A percentile compares a stretch with the other conserved stretches of the same genome.
phyloP scores from a whole-genome alignment of 2,888 invertebrate genomes.

The Acleris laterana region DNA sequence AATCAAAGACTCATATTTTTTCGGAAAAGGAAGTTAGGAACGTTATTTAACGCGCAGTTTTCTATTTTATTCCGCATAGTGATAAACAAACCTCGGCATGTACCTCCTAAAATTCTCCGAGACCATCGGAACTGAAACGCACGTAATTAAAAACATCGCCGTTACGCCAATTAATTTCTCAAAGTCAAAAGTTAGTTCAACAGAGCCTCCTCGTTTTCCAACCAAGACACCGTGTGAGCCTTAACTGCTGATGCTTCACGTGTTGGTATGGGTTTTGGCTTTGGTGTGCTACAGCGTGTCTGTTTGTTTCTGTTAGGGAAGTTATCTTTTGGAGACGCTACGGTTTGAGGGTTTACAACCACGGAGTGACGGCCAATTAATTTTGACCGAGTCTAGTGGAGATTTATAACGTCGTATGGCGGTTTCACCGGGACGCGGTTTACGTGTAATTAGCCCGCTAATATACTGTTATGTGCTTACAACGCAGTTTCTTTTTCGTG shows the following conservation, averaged over 20 bases:
- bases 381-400: conserved; percentile 60
- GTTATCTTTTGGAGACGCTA: conserved; percentile 60
- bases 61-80: conserved; percentile 31
- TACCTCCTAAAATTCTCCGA: conserved; percentile 26
- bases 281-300: conserved; percentile 38
- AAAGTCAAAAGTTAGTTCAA: conserved; percentile 69
- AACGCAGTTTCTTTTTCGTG: conserved; percentile 25
- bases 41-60: conserved; percentile 21
- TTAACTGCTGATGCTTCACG: not conserved
- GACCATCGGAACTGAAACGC: conserved; percentile 43
- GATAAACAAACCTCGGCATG: conserved; percentile 21
- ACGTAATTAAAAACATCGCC: conserved; percentile 70
- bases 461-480: conserved; percentile 33
- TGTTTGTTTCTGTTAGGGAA: conserved; percentile 23
- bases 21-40: conserved; percentile 17
- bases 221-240: conserved; percentile 42
- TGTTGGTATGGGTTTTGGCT: conserved; percentile 10
- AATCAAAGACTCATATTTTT: not conserved
- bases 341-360: conserved; percentile 67
- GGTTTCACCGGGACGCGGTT: conserved; percentile 45
- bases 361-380: conserved; percentile 64
- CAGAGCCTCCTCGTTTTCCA: conserved; percentile 48
- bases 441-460: conserved; percentile 53
- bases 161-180: conserved; percentile 82
- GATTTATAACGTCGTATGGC: conserved; percentile 54